Evolutionary conservation across 2,113 vertebrate species (phyloP).

Genomic region (human (Homo sapiens)): DNA sequence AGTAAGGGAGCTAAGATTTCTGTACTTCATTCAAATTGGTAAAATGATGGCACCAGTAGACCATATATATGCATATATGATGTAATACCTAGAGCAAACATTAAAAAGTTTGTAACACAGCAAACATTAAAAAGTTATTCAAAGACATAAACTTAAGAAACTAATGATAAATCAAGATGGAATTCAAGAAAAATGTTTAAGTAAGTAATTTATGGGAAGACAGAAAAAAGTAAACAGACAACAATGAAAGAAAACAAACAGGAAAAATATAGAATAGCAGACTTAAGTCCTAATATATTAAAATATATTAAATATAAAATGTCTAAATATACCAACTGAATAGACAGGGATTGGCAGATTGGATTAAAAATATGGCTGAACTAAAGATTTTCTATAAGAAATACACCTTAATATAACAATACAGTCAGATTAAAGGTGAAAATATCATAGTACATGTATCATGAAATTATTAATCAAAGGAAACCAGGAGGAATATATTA

Average conservation of each 20-base stretch:
- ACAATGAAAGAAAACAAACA: background rate
- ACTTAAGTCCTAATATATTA: background rate
- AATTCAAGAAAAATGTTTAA: background rate
- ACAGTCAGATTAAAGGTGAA: background rate
- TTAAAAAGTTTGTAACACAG: background rate
- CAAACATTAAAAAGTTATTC: background rate
- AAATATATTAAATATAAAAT: background rate
- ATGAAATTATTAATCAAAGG: background rate
- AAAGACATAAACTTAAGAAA: background rate
- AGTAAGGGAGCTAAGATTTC: background rate
- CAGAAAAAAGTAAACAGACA: background rate
- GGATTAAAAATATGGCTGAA: background rate
- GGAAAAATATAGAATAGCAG: background rate
- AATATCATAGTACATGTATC: background rate
- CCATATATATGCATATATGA: background rate
- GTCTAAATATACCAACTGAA: background rate
- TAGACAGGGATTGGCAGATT: background rate
- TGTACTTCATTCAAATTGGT: background rate
- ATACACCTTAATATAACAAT: background rate
- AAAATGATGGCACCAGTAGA: background rate
- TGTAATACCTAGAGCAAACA: background rate
- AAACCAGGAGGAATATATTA: background rate
- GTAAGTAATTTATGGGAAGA: background rate
- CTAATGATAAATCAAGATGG: background rate
- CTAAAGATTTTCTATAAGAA: background rate